Percentiles rank a stretch among this genome's conserved stretches.
These are phyloP conservation scores for Cirrhinus mrigala DNA, from an alignment of 2,797 vertebrate genomes.

Conservation along the genomic window DNA sequence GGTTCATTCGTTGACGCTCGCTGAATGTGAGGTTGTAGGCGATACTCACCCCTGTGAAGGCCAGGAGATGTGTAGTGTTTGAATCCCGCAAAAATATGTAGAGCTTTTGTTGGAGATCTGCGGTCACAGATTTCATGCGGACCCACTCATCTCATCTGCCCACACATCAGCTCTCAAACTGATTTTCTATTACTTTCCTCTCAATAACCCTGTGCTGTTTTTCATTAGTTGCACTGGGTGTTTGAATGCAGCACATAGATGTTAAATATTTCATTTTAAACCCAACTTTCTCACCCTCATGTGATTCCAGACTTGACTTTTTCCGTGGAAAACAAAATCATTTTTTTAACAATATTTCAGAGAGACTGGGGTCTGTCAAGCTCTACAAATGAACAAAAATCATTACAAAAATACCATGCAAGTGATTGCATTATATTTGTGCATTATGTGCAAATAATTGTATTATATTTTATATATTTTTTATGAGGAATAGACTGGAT, in stretches of 20 bases:
- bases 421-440: neutral
- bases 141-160: conserved; percentile 5
- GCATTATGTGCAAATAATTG: neutral
- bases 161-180: neutral
- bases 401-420: neutral
- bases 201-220: neutral
- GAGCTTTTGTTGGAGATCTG: neutral
- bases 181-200: conserved; percentile 4
- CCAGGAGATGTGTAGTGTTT: neutral
- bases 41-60: too few relatives aligned
- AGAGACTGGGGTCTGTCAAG: neutral
- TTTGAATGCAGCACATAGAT: neutral
- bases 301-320: neutral
- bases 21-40: neutral
- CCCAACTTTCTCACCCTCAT: neutral
- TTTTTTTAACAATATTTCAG: neutral
- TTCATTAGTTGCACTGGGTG: neutral
- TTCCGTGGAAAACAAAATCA: too few relatives aligned
- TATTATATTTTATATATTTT: neutral
- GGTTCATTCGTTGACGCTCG: neutral
- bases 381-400: neutral
- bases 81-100: neutral
- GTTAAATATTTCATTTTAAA: neutral
- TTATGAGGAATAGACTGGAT: neutral
- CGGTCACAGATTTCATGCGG: neutral